phyloP scores from a whole-genome alignment of 2,797 vertebrate genomes.

The Botia kubotai region DNA sequence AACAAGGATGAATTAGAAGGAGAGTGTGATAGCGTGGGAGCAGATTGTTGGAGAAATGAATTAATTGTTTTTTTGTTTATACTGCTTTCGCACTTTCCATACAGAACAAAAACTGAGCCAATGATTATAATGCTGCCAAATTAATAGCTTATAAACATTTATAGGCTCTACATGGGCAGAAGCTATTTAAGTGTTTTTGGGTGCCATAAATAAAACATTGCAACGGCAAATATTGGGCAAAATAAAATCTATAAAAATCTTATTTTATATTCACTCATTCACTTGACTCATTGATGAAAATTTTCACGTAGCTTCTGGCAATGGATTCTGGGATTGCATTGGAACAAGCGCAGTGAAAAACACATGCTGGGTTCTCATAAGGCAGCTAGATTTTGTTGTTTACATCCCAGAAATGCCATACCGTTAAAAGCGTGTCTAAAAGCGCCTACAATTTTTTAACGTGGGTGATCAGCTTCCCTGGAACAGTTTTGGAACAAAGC shows the following conservation, averaged over 20 bases:
- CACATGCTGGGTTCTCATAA: neutral
- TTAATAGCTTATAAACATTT: constrained; percentile 22
- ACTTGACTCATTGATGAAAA: neutral
- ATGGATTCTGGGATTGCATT: neutral
- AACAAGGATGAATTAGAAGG: constrained; percentile 6
- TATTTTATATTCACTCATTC: neutral
- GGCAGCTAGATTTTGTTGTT: neutral
- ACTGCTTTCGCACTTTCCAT: constrained; percentile 62
- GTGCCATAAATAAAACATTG: neutral
- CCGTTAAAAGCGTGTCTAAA: neutral
- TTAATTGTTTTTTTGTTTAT: constrained; percentile 50
- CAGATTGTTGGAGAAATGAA: constrained; percentile 13
- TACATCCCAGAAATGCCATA: neutral
- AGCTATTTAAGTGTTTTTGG: neutral
- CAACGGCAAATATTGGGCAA: neutral
- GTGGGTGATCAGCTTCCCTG: neutral
- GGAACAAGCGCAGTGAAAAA: neutral
- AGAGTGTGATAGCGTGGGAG: constrained; percentile 2
- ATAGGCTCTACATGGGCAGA: constrained; percentile 8
- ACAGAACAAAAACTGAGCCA: constrained; percentile 62
- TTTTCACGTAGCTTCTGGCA: neutral
- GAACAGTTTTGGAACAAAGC: neutral
- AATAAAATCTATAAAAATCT: neutral
- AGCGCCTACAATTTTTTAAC: neutral
- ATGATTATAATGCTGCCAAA: constrained; percentile 38